These are phyloP conservation scores for Stichopus horrens DNA, from an alignment of 53 echinoderm and acorn worm genomes.

Conservation along the genomic window DNA sequence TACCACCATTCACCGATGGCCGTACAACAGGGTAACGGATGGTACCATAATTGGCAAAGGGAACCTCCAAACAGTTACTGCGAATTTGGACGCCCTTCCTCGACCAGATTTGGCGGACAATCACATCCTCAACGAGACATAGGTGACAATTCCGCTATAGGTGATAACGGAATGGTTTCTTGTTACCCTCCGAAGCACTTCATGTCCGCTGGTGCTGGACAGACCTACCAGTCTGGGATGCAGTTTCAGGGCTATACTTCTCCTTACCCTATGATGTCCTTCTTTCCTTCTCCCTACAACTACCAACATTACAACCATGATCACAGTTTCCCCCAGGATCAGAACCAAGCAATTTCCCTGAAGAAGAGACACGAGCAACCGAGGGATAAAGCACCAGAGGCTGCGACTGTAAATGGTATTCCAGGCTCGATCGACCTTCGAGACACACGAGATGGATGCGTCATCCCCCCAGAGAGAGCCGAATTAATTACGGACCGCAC, in stretches of 20 bases:
- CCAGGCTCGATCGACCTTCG: not conserved
- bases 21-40: not conserved
- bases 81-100: not conserved
- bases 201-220: not conserved
- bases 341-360: not conserved
- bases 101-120: not conserved
- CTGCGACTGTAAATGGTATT: not conserved
- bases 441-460: not conserved
- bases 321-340: not conserved
- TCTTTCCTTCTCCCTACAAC: constrained; percentile 1
- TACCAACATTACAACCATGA: not conserved
- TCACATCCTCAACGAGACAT: not conserved
- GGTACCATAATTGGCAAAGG: constrained; percentile 5
- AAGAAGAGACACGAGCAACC: not conserved
- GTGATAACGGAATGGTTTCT: not conserved
- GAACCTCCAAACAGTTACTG: not conserved
- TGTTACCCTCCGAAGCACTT: constrained; percentile 17
- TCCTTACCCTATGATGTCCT: not conserved
- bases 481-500: not conserved
- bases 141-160: not conserved
- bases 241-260: not conserved
- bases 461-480: not conserved
- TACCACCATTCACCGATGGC: not conserved
- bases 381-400: not conserved
- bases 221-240: not conserved